A percentile compares a stretch with the other conserved stretches of the same genome.
Conservation (phyloP, 2,797 vertebrate genomes). For the Sebastes trivittatus region DNA sequence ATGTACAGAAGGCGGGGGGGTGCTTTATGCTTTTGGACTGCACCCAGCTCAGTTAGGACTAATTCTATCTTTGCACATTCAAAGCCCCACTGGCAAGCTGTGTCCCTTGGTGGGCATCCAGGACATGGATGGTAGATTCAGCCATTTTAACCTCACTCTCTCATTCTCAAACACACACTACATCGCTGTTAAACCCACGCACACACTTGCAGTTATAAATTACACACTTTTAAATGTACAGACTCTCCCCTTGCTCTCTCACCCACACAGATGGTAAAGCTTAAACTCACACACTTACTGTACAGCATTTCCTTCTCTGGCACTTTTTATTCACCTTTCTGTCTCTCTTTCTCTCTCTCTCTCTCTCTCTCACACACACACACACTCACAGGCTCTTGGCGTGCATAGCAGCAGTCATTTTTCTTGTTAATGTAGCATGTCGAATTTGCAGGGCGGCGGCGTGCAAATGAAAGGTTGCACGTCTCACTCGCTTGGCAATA, state of each 20-base stretch:
- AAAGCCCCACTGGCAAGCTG: neutral
- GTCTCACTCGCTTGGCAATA: conserved; percentile 87
- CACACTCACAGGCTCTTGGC: conserved; percentile 46
- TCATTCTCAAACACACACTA: neutral
- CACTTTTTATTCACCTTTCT: conserved; percentile 40
- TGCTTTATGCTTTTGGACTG: neutral
- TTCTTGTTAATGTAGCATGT: conserved; percentile 87
- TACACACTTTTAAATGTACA: neutral
- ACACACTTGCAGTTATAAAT: neutral
- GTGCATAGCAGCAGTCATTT: conserved; percentile 79
- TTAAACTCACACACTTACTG: conserved; percentile 33
- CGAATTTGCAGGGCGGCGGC: conserved; percentile 83
- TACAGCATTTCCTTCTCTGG: conserved; percentile 25
- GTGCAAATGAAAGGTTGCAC: conserved; percentile 87
- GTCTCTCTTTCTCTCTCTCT: neutral
- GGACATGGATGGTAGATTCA: neutral
- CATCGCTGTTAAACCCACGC: neutral
- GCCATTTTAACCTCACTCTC: neutral
- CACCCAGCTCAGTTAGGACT: neutral
- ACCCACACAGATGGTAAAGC: conserved; percentile 10
- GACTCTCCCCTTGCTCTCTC: neutral
- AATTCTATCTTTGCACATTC: neutral
- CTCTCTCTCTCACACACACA: neutral
- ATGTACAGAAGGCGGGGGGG: neutral
- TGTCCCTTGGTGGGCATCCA: neutral